A percentile compares a stretch with the other conserved stretches of the same genome.
Evolutionary conservation across 2,113 vertebrate species (phyloP).

Genomic region (Ophthalmolycus amberensis): DNA sequence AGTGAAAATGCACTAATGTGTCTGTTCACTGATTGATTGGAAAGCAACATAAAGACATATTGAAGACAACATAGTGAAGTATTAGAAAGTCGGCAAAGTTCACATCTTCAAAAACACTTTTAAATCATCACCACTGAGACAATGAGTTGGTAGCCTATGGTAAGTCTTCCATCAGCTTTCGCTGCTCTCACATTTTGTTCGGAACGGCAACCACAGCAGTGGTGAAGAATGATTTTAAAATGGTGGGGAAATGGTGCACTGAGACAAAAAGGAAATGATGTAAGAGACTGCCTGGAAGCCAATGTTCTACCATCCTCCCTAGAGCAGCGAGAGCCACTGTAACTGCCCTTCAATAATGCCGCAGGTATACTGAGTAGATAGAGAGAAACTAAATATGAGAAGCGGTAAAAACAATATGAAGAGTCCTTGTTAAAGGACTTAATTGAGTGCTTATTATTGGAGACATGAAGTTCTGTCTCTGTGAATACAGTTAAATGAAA

Average conservation of each 20-base stretch:
- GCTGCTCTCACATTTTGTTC: slow-evolving; percentile 45
- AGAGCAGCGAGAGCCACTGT: slow-evolving; percentile 48
- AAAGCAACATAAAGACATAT: not conserved
- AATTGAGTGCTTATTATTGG: slow-evolving; percentile 37
- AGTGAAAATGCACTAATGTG: not conserved
- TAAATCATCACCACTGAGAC: slow-evolving; percentile 45
- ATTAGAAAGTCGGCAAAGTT: slow-evolving; percentile 32
- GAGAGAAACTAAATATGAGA: slow-evolving; percentile 38
- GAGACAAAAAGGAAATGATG: slow-evolving; percentile 67
- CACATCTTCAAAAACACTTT: slow-evolving; percentile 36
- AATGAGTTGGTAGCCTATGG: slow-evolving; percentile 51
- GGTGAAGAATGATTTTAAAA: slow-evolving; percentile 13
- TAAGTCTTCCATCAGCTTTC: slow-evolving; percentile 70
- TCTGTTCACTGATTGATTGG: not conserved
- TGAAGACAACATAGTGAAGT: slow-evolving; percentile 9
- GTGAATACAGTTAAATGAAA: not conserved
- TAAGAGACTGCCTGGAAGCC: slow-evolving; percentile 64
- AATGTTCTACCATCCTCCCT: slow-evolving; percentile 57
- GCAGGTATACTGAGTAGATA: slow-evolving; percentile 46
- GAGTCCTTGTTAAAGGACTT: slow-evolving; percentile 11
- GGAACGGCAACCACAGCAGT: slow-evolving; percentile 42
- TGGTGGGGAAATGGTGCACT: slow-evolving; percentile 24
- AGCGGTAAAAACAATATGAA: slow-evolving; percentile 32
- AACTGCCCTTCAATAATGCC: slow-evolving; percentile 61
- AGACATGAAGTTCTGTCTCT: slow-evolving; percentile 24